phyloP scores from a whole-genome alignment of 1,140 invertebrate genomes.

The Caenorhabditis elegans region WBcel235 BX284602.5:11515001-11515500 shows the following conservation, averaged over 20 bases:
- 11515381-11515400: too few species aligned
- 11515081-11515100: background rate
- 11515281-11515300: too few species aligned
- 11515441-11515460: too few species aligned
- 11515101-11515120: slow-evolving; percentile 19
- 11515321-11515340: too few species aligned
- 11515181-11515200: slow-evolving; percentile 10
- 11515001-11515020: background rate
- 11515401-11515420: too few species aligned
- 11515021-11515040: background rate
- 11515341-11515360: too few species aligned
- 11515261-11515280: too few species aligned
- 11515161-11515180: background rate
- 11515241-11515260: slow-evolving; percentile 15
- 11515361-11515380: too few species aligned
- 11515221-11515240: slow-evolving; percentile 11
- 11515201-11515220: background rate
- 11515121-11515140: background rate
- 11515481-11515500: too few species aligned
- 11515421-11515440: too few species aligned
- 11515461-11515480: too few species aligned
- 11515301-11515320: too few species aligned
- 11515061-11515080: background rate
- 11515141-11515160: background rate
- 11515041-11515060: background rate